Base-by-base conservation (phyloP, 1,140 invertebrate genomes). In the Drosophila pseudoobscura region DNA sequence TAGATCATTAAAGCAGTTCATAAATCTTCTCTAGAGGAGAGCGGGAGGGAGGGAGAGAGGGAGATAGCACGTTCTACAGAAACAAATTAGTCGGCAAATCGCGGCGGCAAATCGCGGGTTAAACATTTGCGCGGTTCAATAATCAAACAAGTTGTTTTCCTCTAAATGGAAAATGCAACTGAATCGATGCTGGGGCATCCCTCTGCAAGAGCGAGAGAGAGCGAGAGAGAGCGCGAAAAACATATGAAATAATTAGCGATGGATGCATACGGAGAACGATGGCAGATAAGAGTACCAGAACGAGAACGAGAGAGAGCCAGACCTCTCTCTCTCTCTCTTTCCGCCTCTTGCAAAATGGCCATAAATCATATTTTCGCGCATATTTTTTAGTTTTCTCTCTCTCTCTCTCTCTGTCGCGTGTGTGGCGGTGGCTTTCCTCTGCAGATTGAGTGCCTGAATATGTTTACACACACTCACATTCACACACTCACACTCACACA, bases 281-380 rank as follows among this genome's bases (percentile, higher is more conserved):
- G 71, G 50, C 71, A 73, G 78, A 82, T 78, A 75, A 53, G 54
- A 31, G n/a, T 45, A 29, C 6, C 24, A 13, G 24, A 24, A 24
- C 2, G 24, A 24, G 24, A 24, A 24, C 24, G 24, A 24, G 24
- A 24, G 24, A 24, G 24, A 3, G 49, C 22, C 29, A 46, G 61
- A 31, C 45, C 43, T 39, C 52, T n/a, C 52, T 54, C 43, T 39
- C 52, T n/a, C 52, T 54, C 20, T 1, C 45, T 31, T 26, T 15
- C 41, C 60, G 65, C 62, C 69, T 71, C 58, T 61, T 54, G 69
- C 55, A 53, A 39, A 80, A 59, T 70, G 66, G 80, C 69, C 78
- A 89, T 89, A 89, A 89, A 89, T 89, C 84, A 89, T 89, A 78
- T 78, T 84, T 73, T 82, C 66, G 75, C 69, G 72, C 78, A 78